Base-by-base conservation (phyloP, 1,140 invertebrate genomes). In the Camponotus pennsylvanicus region DNA sequence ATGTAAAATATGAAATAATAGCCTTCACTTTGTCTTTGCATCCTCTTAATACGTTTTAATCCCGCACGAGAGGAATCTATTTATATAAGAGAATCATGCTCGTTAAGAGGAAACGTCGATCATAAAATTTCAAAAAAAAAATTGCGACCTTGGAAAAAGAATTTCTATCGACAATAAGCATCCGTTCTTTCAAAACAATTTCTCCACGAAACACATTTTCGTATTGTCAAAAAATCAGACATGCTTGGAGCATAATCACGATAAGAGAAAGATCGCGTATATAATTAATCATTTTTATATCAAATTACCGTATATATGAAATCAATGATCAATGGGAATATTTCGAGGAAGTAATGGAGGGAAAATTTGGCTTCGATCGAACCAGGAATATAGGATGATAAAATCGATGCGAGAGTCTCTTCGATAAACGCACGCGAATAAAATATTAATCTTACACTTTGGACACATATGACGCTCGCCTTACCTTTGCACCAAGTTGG, bases 401-500 rank as follows among this genome's bases (percentile, higher is more conserved):
- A 71, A 71, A 55, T 71, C 4, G 1, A 1, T 37, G n/a, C 11
- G 9, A 27, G 27, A 52, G 37, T 1, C 6, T 70, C 21, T 7
- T 27, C 21, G 13, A 40, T 45, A 32, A 7, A 52, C 4, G 66
- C 42, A 27, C 18, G 18, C 27, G 34, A 57, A 37, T 32, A 49
- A 67, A 55, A 40, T 67, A 57, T 15, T 15, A 61, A 21, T 67
- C 21, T 55, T 70, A 27, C n/a, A 71, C 45, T 73, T 57, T 73
- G 59, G 21, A 73, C 75, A 71, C 15, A 11, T 1, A 32, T 49
- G 77, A 42, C 21, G 82, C 49, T 34, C 11, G 45, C 15, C 42
- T 37, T 63, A 76, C 37, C n/a, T 42, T 59, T 40, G 9, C 21
- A 3, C n/a, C 32, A 18, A 18, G 70, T 27, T 15, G 42, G 9